These are phyloP conservation scores for Bucco capensis DNA, from an alignment of 2,113 vertebrate species.

Conservation along the genomic window DNA sequence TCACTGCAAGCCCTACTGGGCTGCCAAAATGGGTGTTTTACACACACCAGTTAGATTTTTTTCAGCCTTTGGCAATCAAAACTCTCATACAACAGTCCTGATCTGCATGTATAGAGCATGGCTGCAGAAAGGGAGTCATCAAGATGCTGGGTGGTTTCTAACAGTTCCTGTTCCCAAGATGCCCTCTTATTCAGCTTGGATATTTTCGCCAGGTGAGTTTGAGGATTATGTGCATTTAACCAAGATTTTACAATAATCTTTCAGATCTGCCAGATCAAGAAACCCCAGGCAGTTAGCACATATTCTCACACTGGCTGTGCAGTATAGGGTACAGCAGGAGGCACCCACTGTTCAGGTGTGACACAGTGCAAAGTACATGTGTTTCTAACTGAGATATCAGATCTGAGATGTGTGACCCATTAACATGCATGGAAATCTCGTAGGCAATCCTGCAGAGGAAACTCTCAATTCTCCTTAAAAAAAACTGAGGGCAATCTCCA, in stretches of 20 bases:
- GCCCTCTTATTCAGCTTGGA: not conserved
- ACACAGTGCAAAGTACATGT: not conserved
- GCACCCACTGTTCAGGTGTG: not conserved
- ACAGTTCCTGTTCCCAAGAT: not conserved
- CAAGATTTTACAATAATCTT: not conserved
- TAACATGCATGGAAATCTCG: not conserved
- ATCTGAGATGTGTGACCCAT: not conserved
- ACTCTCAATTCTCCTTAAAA: not conserved
- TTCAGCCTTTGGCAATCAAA: not conserved
- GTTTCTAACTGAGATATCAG: not conserved
- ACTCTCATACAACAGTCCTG: not conserved
- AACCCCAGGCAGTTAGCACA: not conserved
- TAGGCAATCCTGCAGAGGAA: not conserved
- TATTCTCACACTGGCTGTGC: not conserved
- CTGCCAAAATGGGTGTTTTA: not conserved
- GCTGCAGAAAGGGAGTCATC: not conserved
- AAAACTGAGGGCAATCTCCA: not conserved
- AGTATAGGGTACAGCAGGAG: not conserved
- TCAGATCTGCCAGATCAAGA: not conserved
- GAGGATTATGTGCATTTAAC: not conserved
- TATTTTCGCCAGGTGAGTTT: not conserved
- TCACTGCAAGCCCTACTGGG: not conserved
- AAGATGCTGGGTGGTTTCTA: not conserved
- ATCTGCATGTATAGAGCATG: not conserved
- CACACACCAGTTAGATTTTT: not conserved